phyloP scores from a whole-genome alignment of 1,140 invertebrate genomes.

The Papilio helenus region DNA sequence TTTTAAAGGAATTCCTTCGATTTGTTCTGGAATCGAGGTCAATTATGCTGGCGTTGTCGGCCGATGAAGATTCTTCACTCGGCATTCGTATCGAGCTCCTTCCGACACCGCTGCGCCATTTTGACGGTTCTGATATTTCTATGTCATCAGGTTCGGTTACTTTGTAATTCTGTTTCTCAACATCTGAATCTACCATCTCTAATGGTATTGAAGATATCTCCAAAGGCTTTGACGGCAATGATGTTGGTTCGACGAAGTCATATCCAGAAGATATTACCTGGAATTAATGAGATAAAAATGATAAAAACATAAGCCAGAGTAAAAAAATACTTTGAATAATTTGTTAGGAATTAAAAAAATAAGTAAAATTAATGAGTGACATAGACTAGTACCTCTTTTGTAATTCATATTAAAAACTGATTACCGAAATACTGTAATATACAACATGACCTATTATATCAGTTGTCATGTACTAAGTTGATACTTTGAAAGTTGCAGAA shows the following conservation, averaged over 20 bases:
- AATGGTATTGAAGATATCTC: constrained; percentile 77
- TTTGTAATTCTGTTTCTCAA: constrained; percentile 74
- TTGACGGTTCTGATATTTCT: constrained; percentile 80
- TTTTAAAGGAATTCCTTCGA: constrained; percentile 62
- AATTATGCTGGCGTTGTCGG: constrained; percentile 75
- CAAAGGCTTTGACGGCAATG: constrained; percentile 60
- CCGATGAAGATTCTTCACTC: constrained; percentile 72
- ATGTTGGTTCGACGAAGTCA: constrained; percentile 66
- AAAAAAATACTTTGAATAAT: neutral
- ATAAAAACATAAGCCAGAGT: neutral
- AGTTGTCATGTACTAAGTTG: neutral
- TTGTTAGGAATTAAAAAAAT: neutral
- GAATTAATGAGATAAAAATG: constrained; percentile 47
- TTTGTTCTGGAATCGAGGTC: constrained; percentile 78
- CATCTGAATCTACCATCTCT: constrained; percentile 61
- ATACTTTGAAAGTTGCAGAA: constrained; percentile 11
- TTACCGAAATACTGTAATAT: neutral
- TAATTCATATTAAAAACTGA: neutral
- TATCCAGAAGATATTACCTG: constrained; percentile 77
- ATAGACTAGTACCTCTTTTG: neutral
- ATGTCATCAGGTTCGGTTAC: constrained; percentile 78
- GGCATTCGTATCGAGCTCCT: constrained; percentile 86
- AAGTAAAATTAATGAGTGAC: neutral
- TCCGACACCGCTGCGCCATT: constrained; percentile 85
- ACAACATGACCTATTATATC: neutral